These are phyloP conservation scores for Meteorus sp. DNA, from an alignment of 1,140 invertebrate genomes.

Conservation along the genomic window DNA sequence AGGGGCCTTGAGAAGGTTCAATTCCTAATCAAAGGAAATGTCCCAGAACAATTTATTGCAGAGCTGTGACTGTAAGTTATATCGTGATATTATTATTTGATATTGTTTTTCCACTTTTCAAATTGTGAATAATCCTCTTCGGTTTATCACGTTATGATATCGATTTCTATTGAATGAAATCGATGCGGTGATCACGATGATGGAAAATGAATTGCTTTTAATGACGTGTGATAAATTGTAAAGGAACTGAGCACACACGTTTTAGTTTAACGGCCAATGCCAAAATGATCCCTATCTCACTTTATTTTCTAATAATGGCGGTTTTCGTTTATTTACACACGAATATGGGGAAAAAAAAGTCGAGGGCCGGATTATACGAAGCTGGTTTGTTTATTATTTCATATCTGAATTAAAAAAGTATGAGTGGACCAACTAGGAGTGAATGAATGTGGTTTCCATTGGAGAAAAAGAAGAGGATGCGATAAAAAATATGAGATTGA, in stretches of 20 bases:
- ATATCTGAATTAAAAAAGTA: no score
- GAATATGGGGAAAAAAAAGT: slow-evolving; percentile 35
- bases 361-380: slow-evolving; percentile 30
- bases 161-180: no score
- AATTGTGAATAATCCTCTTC: not conserved
- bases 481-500: no score
- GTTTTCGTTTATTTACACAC: slow-evolving; percentile 51
- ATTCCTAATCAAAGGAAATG: slow-evolving; percentile 29
- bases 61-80: slow-evolving; percentile 43
- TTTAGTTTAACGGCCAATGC: not conserved
- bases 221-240: no score
- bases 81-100: not conserved
- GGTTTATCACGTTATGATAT: not conserved
- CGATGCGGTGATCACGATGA: no score
- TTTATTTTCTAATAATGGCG: no score
- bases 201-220: no score
- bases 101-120: not conserved
- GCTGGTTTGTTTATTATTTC: slow-evolving; percentile 27
- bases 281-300: slow-evolving; percentile 41
- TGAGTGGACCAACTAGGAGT: no score
- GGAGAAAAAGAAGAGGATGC: no score
- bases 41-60: slow-evolving; percentile 40
- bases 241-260: no score
- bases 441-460: no score
- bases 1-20: no score